Evolutionary conservation across 2,113 vertebrate genomes (phyloP), one percentile per base, ranked within the genome.

Genomic region (Pollachius pollachius): DNA sequence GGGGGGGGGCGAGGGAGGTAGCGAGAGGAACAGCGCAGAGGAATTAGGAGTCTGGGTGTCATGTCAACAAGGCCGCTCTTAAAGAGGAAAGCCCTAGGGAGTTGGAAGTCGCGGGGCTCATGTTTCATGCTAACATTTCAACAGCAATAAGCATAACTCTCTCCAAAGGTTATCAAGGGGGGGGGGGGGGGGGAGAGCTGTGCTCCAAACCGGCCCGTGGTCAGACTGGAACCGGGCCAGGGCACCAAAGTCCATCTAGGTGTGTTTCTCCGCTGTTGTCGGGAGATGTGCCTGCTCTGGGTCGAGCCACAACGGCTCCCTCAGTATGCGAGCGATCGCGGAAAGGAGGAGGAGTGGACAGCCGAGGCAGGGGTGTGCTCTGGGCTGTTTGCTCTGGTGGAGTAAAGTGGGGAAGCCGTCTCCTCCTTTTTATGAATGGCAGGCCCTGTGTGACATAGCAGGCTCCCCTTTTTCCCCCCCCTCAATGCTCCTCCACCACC

Each of bases 401-500:
- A 27, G 70, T 61, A 11, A 73, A 72, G 41, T 73, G 65, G 75
- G 52, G 63, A 86, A 84, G 81, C 84, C 81, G 79, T 75, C 78
- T 82, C 56, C 69, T 69, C 30, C 73, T 82, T 78, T 78, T 78
- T 84, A 91, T 92, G 90, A 92, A 92, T 90, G 86, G 79, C 86
- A 67, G 70, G 78, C 82, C 89, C 90, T 93, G 89, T 92, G 86
- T 62, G 61, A 87, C 83, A 82, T 19, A 75, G 82, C 68, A 54
- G 73, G 76, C 85, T 87, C 80, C 85, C 30, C 4, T 34, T 34
- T 34, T 75, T 77, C 72, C 77, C 81, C 76, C 71, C 73, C 77
- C 81, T 77, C 71, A 86, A 83, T 83, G 84, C 78, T 81, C 78
- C 6, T 34, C 30, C 30, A 34, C 30, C 30, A 70, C 80, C 75